A percentile compares a stretch with the other conserved stretches of the same genome.
phyloP scores from a whole-genome alignment of 1,140 invertebrate genomes.

The Nilaparvata lugens region DNA sequence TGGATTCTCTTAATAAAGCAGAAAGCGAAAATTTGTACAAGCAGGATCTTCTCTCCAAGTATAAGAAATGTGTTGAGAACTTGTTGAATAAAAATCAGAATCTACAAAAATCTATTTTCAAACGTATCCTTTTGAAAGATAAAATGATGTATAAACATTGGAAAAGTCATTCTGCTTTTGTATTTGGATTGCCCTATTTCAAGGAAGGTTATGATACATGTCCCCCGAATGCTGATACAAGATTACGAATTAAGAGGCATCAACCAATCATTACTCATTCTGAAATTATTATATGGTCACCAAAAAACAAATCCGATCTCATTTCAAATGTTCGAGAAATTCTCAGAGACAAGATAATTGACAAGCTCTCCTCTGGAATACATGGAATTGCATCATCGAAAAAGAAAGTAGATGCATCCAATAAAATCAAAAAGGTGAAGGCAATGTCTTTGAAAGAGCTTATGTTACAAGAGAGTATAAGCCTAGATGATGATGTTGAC shows the following conservation, averaged over 20 bases:
- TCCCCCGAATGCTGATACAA: not conserved
- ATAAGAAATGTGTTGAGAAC: too few species aligned
- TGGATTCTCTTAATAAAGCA: too few species aligned
- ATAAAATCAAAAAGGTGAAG: too few species aligned
- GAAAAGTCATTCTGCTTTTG: too few species aligned
- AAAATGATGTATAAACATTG: too few species aligned
- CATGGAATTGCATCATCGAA: not conserved
- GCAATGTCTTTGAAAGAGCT: not conserved
- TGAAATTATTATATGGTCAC: not conserved
- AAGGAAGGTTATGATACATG: not conserved
- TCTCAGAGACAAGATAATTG: not conserved
- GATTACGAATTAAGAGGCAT: not conserved
- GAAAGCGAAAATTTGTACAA: too few species aligned
- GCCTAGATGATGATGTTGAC: not conserved
- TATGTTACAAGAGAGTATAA: not conserved
- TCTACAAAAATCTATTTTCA: too few species aligned
- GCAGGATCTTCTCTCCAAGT: too few species aligned
- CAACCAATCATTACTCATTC: not conserved
- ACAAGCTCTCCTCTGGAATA: not conserved
- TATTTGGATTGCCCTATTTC: not conserved
- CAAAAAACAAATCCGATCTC: not conserved
- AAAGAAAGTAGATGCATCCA: not conserved
- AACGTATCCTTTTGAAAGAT: too few species aligned
- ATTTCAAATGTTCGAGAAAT: not conserved
- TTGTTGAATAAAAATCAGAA: too few species aligned